These are phyloP conservation scores for Semotilus atromaculatus DNA, from an alignment of 2,797 vertebrate genomes.

Conservation along the genomic window DNA sequence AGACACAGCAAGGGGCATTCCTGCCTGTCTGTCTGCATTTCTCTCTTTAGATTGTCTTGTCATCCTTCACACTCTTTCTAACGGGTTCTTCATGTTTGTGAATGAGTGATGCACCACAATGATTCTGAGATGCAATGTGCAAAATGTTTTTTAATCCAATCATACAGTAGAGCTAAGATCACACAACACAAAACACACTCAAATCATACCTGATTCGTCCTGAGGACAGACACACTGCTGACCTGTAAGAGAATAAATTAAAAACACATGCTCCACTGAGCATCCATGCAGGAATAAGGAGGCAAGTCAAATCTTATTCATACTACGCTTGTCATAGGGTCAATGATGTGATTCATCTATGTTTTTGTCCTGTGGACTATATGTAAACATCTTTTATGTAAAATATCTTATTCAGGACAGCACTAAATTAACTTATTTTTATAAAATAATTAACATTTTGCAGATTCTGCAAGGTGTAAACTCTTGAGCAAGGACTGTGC, in stretches of 20 bases:
- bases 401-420: no score
- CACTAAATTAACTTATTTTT: no score
- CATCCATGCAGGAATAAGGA: slow-evolving; percentile 12
- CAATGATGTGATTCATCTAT: no score
- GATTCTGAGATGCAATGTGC: slow-evolving; percentile 9
- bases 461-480: no score
- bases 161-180: slow-evolving; percentile 7
- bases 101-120: background rate
- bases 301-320: slow-evolving; percentile 5
- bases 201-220: slow-evolving; percentile 14
- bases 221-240: slow-evolving; percentile 25
- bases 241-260: slow-evolving; percentile 30
- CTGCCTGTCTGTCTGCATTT: slow-evolving; percentile 32
- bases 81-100: slow-evolving; percentile 16
- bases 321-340: no score
- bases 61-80: slow-evolving; percentile 25
- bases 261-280: slow-evolving; percentile 34
- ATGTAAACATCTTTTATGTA: no score
- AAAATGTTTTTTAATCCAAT: slow-evolving; percentile 29
- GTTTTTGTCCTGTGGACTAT: no score
- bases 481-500: no score
- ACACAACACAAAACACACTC: slow-evolving; percentile 10
- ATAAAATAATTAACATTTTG: no score
- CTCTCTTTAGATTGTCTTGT: slow-evolving; percentile 18
- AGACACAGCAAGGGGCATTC: slow-evolving; percentile 22